These are phyloP conservation scores for Mythimna lalbum DNA, from an alignment of 2,888 invertebrate species.

Conservation along the genomic window DNA sequence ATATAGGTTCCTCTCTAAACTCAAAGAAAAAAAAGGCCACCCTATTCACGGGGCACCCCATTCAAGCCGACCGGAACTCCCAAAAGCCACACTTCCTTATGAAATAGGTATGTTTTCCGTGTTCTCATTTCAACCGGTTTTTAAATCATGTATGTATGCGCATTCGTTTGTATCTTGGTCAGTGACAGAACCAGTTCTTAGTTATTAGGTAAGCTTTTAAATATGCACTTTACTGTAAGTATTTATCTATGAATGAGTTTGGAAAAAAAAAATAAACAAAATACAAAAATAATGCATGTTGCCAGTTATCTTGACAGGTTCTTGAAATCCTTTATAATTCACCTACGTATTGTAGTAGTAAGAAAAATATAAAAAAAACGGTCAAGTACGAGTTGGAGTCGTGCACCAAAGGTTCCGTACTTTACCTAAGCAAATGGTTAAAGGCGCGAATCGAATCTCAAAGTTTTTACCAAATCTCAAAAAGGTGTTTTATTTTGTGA, in stretches of 20 bases:
- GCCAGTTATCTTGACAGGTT: not conserved
- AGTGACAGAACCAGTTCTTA: constrained; percentile 28
- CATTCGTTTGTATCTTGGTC: constrained; percentile 22
- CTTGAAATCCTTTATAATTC: not conserved
- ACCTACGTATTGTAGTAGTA: not conserved
- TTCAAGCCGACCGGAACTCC: constrained; percentile 33
- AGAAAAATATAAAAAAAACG: not conserved
- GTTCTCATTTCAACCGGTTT: constrained; percentile 39
- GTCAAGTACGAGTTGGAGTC: too few relatives aligned
- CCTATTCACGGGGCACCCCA: constrained; percentile 27
- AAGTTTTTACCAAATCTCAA: too few relatives aligned
- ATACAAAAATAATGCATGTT: not conserved
- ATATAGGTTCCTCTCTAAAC: not conserved
- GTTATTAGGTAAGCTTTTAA: constrained; percentile 13
- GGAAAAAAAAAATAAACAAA: constrained; percentile 1
- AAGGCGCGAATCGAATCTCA: too few relatives aligned
- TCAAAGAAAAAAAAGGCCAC: constrained; percentile 37
- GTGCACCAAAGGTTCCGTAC: too few relatives aligned
- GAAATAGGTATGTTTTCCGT: constrained; percentile 20
- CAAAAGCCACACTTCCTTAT: constrained; percentile 29
- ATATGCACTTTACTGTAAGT: constrained; percentile 1
- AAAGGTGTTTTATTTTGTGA: too few relatives aligned
- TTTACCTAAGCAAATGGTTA: too few relatives aligned
- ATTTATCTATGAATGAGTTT: constrained; percentile 1
- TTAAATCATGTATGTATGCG: constrained; percentile 26